Conservation (phyloP, 2,797 vertebrate species). For the Choloepus didactylus region DNA sequence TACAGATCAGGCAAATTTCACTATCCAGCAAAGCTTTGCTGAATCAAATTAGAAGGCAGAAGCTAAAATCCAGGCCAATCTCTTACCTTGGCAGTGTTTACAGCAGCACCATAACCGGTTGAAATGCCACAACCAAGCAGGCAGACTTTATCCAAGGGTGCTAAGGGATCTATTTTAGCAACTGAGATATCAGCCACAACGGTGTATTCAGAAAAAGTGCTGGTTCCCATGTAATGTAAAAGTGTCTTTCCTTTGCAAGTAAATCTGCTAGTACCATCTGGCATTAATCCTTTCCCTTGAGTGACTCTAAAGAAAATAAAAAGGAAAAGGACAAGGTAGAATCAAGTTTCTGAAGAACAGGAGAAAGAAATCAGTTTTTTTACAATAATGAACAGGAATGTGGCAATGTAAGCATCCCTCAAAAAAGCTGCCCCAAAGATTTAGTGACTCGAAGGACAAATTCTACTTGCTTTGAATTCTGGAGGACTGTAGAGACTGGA, state of each 20-base stretch:
- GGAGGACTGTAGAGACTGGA: too few relatives aligned
- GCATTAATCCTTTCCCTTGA: slow-evolving; percentile 96
- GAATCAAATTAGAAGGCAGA: not conserved
- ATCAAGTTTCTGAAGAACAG: slow-evolving; percentile 2
- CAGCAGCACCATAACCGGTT: slow-evolving; percentile 96
- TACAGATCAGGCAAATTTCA: not conserved
- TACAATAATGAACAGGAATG: not conserved
- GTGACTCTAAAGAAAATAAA: slow-evolving; percentile 90
- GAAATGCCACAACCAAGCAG: slow-evolving; percentile 97
- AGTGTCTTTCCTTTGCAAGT: slow-evolving; percentile 96
- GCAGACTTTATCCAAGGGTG: slow-evolving; percentile 97
- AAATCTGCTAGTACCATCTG: slow-evolving; percentile 96
- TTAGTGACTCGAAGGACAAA: too few relatives aligned
- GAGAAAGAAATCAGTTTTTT: not conserved
- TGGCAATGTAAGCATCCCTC: too few relatives aligned
- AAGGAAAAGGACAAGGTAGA: slow-evolving; percentile 14
- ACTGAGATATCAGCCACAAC: slow-evolving; percentile 98
- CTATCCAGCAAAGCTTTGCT: not conserved
- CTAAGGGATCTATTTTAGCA: slow-evolving; percentile 93
- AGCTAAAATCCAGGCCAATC: not conserved
- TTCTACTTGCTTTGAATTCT: too few relatives aligned
- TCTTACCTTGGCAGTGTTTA: slow-evolving; percentile 96
- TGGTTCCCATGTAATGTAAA: slow-evolving; percentile 99
- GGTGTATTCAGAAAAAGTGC: slow-evolving; percentile 98
- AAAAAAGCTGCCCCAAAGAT: too few relatives aligned